phyloP scores from a whole-genome alignment of 2,113 vertebrate genomes.

The Elephas maximus region DNA sequence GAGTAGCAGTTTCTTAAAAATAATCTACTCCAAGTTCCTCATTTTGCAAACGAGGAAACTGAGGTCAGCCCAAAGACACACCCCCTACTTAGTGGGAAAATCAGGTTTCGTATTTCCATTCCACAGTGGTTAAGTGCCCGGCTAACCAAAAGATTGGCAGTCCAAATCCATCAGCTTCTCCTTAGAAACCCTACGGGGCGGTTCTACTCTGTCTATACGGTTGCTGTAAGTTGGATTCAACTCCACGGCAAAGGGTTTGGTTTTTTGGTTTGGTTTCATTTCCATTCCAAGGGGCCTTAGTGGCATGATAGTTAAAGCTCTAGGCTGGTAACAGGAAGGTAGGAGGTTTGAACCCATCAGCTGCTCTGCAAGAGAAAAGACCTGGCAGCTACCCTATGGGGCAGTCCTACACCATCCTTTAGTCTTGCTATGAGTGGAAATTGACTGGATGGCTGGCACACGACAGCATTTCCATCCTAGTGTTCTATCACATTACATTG shows the following conservation, averaged over 20 bases:
- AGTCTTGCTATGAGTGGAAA: background rate
- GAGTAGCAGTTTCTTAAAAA: background rate
- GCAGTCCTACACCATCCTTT: background rate
- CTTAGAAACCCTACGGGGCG: too few species aligned
- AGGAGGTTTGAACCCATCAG: background rate
- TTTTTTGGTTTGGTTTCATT: background rate
- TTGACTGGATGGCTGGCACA: background rate
- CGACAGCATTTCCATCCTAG: background rate
- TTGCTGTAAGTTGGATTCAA: too few species aligned
- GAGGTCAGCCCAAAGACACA: background rate
- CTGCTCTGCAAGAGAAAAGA: background rate
- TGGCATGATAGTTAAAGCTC: background rate
- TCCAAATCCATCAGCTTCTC: too few species aligned
- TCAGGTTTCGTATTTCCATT: background rate
- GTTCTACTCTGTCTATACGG: too few species aligned
- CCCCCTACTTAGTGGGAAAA: background rate
- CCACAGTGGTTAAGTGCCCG: too few species aligned
- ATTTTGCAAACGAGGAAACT: constrained; percentile 5
- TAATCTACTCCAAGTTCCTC: background rate
- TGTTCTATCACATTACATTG: background rate
- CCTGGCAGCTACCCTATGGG: background rate
- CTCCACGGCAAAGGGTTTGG: too few species aligned
- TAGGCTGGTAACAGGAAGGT: background rate
- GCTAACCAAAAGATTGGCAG: too few species aligned
- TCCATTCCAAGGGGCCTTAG: background rate